phyloP scores from a whole-genome alignment of 64 coral and sea anemone species.

The Porites australiensis region DNA sequence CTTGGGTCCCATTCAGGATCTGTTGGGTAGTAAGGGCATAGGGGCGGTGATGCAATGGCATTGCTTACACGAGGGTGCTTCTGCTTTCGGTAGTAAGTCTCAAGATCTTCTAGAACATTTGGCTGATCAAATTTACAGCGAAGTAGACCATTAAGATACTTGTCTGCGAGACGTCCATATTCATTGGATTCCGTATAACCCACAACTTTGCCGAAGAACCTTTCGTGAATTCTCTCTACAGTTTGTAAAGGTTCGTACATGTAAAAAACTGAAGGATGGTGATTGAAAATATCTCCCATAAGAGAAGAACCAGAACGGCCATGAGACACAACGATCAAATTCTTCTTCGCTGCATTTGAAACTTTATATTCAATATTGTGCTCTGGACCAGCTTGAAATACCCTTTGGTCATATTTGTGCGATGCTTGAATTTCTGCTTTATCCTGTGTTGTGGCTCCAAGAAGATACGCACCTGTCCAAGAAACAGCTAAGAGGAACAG shows the following conservation, averaged over 20 bases:
- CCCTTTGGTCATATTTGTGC: not conserved
- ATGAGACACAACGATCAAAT: not conserved
- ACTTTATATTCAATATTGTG: not conserved
- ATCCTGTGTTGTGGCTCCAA: not conserved
- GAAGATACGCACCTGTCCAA: not conserved
- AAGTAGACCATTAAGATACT: not conserved
- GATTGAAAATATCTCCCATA: conserved; percentile 20
- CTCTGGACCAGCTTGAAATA: not conserved
- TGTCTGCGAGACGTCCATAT: not conserved
- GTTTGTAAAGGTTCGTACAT: conserved; percentile 13
- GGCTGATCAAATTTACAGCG: conserved; percentile 24
- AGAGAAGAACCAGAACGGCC: conserved; percentile 5
- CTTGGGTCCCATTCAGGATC: not conserved
- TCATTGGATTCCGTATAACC: too few species aligned
- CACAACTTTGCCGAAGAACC: too few species aligned
- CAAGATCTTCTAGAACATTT: not conserved
- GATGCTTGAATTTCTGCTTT: not conserved
- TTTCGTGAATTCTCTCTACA: not conserved
- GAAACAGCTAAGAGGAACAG: not conserved
- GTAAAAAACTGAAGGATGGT: conserved; percentile 22
- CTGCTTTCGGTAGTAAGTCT: conserved; percentile 12
- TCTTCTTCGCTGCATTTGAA: not conserved
- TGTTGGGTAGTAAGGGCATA: not conserved
- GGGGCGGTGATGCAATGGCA: conserved; percentile 5
- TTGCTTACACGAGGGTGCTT: not conserved